phyloP scores from a whole-genome alignment of 2,888 invertebrate genomes.

The Aporophyla lueneburgensis region DNA sequence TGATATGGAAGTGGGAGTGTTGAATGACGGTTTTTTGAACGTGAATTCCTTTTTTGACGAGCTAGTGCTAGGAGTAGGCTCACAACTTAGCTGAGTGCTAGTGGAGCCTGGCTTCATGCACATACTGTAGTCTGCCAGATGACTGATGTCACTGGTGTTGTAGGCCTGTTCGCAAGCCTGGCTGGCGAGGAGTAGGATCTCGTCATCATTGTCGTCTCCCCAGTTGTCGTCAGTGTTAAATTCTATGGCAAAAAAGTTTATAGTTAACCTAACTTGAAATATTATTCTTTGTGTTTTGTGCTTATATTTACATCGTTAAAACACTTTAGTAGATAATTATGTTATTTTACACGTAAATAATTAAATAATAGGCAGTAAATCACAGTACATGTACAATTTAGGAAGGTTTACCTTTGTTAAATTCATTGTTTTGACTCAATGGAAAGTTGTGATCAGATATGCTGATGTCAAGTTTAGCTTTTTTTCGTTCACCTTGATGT shows the following conservation, averaged over 20 bases:
- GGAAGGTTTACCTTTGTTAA: constrained; percentile 75
- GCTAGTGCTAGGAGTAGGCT: constrained; percentile 78
- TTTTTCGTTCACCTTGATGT: constrained; percentile 83
- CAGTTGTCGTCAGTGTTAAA: constrained; percentile 75
- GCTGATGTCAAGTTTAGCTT: constrained; percentile 84
- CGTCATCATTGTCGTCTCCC: constrained; percentile 89
- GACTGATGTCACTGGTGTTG: constrained; percentile 71
- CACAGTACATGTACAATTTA: not conserved
- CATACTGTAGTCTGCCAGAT: constrained; percentile 82
- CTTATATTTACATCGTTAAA: not conserved
- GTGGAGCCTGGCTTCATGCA: constrained; percentile 84
- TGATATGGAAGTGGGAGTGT: constrained; percentile 72
- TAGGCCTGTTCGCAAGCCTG: constrained; percentile 87
- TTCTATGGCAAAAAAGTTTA: constrained; percentile 61
- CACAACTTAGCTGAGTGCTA: constrained; percentile 80
- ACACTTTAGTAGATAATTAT: not conserved
- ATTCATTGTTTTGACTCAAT: constrained; percentile 82
- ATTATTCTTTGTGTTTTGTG: not conserved
- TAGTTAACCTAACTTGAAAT: constrained; percentile 39
- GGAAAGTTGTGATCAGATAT: constrained; percentile 87
- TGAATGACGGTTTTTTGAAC: constrained; percentile 81
- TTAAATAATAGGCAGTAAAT: not conserved
- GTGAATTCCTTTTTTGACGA: constrained; percentile 78
- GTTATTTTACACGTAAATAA: not conserved
- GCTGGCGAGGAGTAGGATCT: constrained; percentile 86